Percentiles rank a stretch among this genome's conserved stretches.
Conservation (phyloP, 2,888 invertebrate genomes). For the Patella ulyssiponensis region DNA sequence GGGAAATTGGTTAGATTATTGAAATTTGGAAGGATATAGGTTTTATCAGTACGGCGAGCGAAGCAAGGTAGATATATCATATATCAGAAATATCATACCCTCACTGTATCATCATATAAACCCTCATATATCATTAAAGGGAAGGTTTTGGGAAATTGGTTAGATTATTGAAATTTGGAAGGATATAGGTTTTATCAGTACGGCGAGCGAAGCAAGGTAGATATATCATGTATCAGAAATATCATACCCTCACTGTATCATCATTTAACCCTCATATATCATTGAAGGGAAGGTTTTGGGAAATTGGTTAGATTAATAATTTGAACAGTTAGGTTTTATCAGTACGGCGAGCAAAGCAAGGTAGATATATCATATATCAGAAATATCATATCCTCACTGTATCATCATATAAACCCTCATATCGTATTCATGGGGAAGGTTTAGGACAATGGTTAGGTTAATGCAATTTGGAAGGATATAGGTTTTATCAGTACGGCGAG, state of each 20-base stretch:
- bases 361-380: not conserved
- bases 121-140: not conserved
- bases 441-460: too few species aligned
- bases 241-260: constrained; percentile 11
- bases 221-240: not conserved
- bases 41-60: not conserved
- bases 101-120: constrained; percentile 2
- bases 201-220: constrained; percentile 12
- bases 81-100: not conserved
- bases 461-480: too few species aligned
- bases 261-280: not conserved
- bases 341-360: not conserved
- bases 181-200: not conserved
- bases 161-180: not conserved
- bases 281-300: too few species aligned
- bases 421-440: too few species aligned
- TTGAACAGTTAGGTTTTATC: too few species aligned
- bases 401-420: not conserved
- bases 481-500: too few species aligned
- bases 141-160: too few species aligned
- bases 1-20: too few species aligned
- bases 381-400: constrained; percentile 4
- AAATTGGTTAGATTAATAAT: too few species aligned
- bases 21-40: not conserved
- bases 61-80: constrained; percentile 8